Conservation (phyloP, 2,797 vertebrate genomes). For the Pempheris klunzingeri region DNA sequence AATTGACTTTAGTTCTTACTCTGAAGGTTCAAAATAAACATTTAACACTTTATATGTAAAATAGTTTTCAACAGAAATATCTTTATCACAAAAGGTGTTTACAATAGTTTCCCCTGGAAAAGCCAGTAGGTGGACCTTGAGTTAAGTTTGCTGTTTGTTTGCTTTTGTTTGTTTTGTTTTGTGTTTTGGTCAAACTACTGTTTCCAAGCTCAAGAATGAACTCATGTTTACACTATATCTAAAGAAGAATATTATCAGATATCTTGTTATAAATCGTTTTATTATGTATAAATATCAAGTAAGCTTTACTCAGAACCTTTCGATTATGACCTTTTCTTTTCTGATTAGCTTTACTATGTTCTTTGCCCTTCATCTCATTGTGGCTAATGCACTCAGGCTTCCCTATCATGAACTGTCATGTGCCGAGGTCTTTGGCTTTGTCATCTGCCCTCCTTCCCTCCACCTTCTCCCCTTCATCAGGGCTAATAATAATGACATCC, state of each 20-base stretch:
- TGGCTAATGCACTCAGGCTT: conserved; percentile 11
- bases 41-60: neutral
- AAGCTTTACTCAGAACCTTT: neutral
- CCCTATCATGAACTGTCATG: conserved; percentile 17
- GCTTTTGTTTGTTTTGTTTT: neutral
- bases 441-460: conserved; percentile 34
- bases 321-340: neutral
- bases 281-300: neutral
- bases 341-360: neutral
- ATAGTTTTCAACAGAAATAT: neutral
- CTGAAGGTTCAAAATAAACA: neutral
- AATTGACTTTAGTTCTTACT: neutral
- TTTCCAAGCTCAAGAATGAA: neutral
- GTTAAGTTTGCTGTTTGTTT: neutral
- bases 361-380: conserved; percentile 10
- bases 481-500: conserved; percentile 69
- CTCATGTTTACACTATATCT: neutral
- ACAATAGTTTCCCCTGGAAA: no score
- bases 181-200: neutral
- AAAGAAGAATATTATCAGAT: neutral
- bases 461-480: conserved; percentile 4
- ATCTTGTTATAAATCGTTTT: neutral
- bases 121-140: neutral
- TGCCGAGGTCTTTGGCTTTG: conserved; percentile 33
- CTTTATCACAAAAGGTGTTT: neutral